Evolutionary conservation across 2,797 vertebrate genomes (phyloP).

Genomic region (Amphiprion clarkii): DNA sequence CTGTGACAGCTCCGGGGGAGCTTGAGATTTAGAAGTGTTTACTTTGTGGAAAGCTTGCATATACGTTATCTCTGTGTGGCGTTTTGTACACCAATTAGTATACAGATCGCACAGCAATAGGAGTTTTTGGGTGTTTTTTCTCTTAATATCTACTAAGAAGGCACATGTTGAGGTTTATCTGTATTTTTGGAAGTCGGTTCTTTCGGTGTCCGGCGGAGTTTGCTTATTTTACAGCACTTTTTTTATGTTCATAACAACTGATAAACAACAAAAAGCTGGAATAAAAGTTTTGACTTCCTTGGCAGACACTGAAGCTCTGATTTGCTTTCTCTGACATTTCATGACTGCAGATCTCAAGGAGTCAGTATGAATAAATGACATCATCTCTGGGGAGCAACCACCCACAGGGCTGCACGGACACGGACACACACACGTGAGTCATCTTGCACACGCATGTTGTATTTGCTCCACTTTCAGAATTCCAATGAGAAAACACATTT

Average conservation of each 20-base stretch:
- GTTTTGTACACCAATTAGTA: constrained; percentile 29
- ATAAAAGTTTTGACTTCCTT: not conserved
- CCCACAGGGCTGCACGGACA: constrained; percentile 2
- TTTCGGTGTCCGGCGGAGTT: not conserved
- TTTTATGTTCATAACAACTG: not conserved
- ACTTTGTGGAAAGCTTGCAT: constrained; percentile 13
- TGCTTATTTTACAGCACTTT: not conserved
- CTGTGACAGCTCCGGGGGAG: constrained; percentile 25
- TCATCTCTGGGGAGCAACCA: constrained; percentile 6
- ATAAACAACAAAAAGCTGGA: not conserved
- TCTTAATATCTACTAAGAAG: too few relatives aligned
- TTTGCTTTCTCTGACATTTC: constrained; percentile 8
- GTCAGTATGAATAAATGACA: not conserved
- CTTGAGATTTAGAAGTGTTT: constrained; percentile 16
- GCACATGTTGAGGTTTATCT: too few relatives aligned
- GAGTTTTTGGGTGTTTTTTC: too few relatives aligned
- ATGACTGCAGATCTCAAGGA: not conserved
- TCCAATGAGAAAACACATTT: not conserved
- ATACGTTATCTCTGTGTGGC: constrained; percentile 15
- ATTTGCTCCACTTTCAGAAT: not conserved
- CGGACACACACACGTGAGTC: not conserved
- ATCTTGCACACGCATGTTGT: not conserved
- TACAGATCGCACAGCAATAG: not conserved
- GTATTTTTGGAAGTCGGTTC: not conserved
- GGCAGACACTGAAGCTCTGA: not conserved